Conservation (phyloP, 1,140 invertebrate genomes). For the Anoplophora glabripennis region DNA sequence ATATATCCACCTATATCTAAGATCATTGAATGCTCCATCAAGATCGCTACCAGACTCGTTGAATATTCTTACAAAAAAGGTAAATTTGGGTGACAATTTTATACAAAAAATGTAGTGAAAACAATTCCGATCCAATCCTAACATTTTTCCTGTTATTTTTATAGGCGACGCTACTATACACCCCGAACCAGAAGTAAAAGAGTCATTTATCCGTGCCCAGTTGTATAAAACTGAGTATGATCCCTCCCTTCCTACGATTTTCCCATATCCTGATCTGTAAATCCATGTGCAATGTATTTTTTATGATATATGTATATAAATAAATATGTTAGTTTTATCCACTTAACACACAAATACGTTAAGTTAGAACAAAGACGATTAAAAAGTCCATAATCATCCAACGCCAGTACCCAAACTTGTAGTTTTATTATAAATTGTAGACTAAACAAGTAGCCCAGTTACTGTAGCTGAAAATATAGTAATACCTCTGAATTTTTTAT, state of each 20-base stretch:
- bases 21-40: slow-evolving; percentile 84
- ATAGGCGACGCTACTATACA: slow-evolving; percentile 71
- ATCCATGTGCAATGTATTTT: neutral
- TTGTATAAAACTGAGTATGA: slow-evolving; percentile 74
- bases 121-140: neutral
- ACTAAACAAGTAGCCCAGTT: no score
- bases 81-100: slow-evolving; percentile 44
- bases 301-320: no score
- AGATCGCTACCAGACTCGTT: slow-evolving; percentile 81
- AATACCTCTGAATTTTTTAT: no score
- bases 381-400: no score
- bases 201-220: slow-evolving; percentile 75
- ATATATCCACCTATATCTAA: slow-evolving; percentile 91
- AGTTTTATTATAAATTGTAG: no score
- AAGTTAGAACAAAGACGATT: no score
- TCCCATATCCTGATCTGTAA: slow-evolving; percentile 60
- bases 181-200: slow-evolving; percentile 73
- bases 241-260: slow-evolving; percentile 63
- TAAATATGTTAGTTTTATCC: no score
- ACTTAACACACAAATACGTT: no score
- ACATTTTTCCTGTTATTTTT: slow-evolving; percentile 26
- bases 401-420: no score
- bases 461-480: no score
- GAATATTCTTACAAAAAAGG: slow-evolving; percentile 86
- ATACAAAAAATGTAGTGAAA: neutral